phyloP scores from a whole-genome alignment of 2,797 vertebrate species.

The Ctenosaura bakeri region DNA sequence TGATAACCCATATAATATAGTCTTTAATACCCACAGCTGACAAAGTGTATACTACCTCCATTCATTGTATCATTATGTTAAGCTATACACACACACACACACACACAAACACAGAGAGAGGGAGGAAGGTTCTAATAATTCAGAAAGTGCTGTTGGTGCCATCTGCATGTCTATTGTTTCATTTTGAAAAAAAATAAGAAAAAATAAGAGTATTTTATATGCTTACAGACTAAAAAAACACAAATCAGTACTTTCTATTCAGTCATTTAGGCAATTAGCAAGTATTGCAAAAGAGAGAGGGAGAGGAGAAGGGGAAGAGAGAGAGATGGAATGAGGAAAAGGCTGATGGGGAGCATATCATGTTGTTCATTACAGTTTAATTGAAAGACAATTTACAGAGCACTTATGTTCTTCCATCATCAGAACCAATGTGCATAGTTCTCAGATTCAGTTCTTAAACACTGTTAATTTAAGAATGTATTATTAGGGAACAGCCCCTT shows the following conservation, averaged over 20 bases:
- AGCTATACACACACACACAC: slow-evolving; percentile 13
- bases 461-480: background rate
- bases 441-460: background rate
- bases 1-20: background rate
- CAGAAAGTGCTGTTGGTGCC: slow-evolving; percentile 40
- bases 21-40: slow-evolving; percentile 38
- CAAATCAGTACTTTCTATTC: slow-evolving; percentile 44
- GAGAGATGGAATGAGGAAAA: slow-evolving; percentile 4
- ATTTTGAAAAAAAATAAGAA: slow-evolving; percentile 23
- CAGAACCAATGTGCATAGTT: slow-evolving; percentile 19
- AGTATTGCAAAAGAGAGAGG: slow-evolving; percentile 37
- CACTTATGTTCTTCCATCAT: slow-evolving; percentile 19
- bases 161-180: slow-evolving; percentile 73
- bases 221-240: slow-evolving; percentile 47
- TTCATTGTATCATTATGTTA: slow-evolving; percentile 11
- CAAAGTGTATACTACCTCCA: fast-evolving
- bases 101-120: background rate
- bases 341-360: slow-evolving; percentile 18
- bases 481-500: background rate
- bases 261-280: slow-evolving; percentile 58
- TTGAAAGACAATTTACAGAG: slow-evolving; percentile 50
- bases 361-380: slow-evolving; percentile 23
- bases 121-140: slow-evolving; percentile 38
- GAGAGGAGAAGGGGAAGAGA: slow-evolving; percentile 34
- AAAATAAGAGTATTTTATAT: slow-evolving; percentile 48